Conservation (phyloP, 2,888 invertebrate genomes). For the Ellobium chinense region DNA sequence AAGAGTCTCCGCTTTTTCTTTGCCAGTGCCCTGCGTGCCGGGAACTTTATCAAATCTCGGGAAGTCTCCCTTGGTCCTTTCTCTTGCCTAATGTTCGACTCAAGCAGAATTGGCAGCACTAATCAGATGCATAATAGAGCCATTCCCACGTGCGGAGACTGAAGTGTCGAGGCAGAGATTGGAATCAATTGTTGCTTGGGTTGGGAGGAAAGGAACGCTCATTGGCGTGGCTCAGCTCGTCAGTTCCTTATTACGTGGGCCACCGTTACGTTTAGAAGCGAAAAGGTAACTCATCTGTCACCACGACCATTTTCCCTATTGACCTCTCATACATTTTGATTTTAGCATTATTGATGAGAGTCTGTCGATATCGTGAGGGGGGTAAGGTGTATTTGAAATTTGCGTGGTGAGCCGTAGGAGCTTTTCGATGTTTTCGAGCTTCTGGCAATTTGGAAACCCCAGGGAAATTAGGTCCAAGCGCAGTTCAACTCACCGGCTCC, state of each 20-base stretch:
- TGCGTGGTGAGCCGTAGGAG: not conserved
- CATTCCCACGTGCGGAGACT: slow-evolving; percentile 12
- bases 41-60: slow-evolving; percentile 23
- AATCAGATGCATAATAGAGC: slow-evolving; percentile 36
- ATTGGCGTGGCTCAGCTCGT: not conserved
- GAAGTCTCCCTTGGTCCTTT: not conserved
- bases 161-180: slow-evolving; percentile 31
- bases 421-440: not conserved
- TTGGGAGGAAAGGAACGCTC: slow-evolving; percentile 8
- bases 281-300: slow-evolving; percentile 6
- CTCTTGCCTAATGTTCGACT: slow-evolving; percentile 19
- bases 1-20: not conserved
- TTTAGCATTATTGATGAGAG: not conserved
- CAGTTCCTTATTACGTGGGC: not conserved
- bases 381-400: slow-evolving; percentile 8
- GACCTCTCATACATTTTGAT: not conserved
- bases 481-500: slow-evolving; percentile 6
- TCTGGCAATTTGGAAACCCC: not conserved
- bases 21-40: not conserved
- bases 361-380: not conserved
- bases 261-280: not conserved
- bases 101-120: slow-evolving; percentile 31
- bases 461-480: slow-evolving; percentile 2
- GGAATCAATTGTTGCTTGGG: slow-evolving; percentile 31
- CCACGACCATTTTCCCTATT: not conserved